Base-by-base conservation (phyloP, 2,888 invertebrate species). In the Herminia tarsipennalis region DNA sequence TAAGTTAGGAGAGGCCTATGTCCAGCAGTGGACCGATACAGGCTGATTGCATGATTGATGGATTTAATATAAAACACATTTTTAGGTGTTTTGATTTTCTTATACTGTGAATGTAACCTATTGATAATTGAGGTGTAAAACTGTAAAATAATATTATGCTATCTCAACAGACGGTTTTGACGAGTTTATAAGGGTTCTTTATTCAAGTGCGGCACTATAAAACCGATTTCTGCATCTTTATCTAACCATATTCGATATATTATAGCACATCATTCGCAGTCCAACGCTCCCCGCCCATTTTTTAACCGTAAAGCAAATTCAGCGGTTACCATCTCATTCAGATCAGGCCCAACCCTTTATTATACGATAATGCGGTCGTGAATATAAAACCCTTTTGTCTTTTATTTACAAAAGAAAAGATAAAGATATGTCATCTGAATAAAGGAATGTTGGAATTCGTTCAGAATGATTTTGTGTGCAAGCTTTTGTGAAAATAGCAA, bases 341-440 rank as follows among this genome's bases (percentile, higher is more conserved):
- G 43, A 44, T 49, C 39, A 18, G 14, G n/a, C 33, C 47, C 41
- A 17, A 34, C 42, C 46, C 56, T 58, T 66, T 64, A 54, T 64
- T 55, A 58, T 33, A 57, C 52, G 58, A 56, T 66, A 67, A 66
- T 59, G 42, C 51, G 48, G 37, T 35, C 50, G 50, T 57, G 60
- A 56, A 57, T 54, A 62, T 62, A 68, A 73, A 65, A 44, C 67
- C 57, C 57, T 67, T 70, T 74, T 75, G 75, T 76, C 72, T 75
- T 67, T 70, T 76, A 74, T 76, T 73, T 74, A 72, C 73, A 76
- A 74, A 66, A 70, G 65, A 61, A 58, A 58, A 73, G 68, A 68
- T 73, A 68, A 73, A 73, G 72, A 73, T 74, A 75, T 73, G 74
- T 68, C 72, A 70, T 66, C 57, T 57, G 69, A 72, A 76, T 76